Percentiles rank a stretch among this genome's conserved stretches.
These are phyloP conservation scores for Morpho deidamia DNA, from an alignment of 2,888 invertebrate species.

Conservation along the genomic window DNA sequence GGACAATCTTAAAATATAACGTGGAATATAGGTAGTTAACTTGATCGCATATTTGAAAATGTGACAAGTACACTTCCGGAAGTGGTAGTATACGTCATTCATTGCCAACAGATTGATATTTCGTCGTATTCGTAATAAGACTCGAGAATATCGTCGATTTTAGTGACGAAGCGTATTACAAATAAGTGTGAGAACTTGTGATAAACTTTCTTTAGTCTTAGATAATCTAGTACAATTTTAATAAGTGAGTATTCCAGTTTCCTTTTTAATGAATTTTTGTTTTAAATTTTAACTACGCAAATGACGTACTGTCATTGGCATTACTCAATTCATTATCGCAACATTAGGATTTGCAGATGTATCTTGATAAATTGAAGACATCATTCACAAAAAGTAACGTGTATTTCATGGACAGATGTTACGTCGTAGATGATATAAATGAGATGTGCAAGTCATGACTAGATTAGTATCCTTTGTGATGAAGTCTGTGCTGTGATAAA, in stretches of 20 bases:
- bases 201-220: slow-evolving; percentile 68
- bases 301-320: slow-evolving; percentile 68
- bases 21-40: background rate
- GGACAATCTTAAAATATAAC: background rate
- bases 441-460: slow-evolving; percentile 61
- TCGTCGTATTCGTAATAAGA: slow-evolving; percentile 41
- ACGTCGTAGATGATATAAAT: slow-evolving; percentile 46
- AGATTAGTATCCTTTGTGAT: slow-evolving; percentile 49
- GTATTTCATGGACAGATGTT: slow-evolving; percentile 28
- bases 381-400: slow-evolving; percentile 28
- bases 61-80: slow-evolving; percentile 60
- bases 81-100: slow-evolving; percentile 67
- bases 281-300: slow-evolving; percentile 53
- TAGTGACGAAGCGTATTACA: slow-evolving; percentile 61
- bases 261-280: slow-evolving; percentile 36
- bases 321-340: slow-evolving; percentile 67
- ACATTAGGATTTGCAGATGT: slow-evolving; percentile 15
- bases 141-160: slow-evolving; percentile 58
- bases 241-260: slow-evolving; percentile 62
- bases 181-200: slow-evolving; percentile 69
- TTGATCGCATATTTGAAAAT: slow-evolving; percentile 30
- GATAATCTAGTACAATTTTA: slow-evolving; percentile 68
- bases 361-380: slow-evolving; percentile 28
- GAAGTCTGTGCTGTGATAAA: slow-evolving; percentile 34
- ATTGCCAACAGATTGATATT: slow-evolving; percentile 65